Base-by-base conservation (phyloP, 2,888 invertebrate species). In the Eremobia ochroleuca region DNA sequence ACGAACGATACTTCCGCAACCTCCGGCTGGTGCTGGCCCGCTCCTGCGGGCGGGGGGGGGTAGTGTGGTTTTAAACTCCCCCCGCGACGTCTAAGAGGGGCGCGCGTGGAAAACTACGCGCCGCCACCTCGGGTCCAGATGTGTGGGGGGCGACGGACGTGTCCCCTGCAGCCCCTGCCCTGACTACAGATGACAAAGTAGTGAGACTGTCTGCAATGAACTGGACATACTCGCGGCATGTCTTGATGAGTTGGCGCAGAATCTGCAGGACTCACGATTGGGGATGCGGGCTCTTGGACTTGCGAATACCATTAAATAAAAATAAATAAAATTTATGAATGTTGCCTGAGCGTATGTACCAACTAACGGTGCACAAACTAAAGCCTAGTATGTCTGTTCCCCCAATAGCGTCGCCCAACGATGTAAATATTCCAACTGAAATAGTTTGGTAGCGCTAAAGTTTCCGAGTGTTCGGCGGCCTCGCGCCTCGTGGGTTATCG, bases 401-500 rank as follows among this genome's bases (percentile, higher is more conserved):
- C 59, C 18, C 28, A 34, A 49, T 18, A 52, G 28, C 52, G 31
- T 34, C 46, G 6, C 25, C 6, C 13, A 31, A 61, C 37, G 15
- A 67, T 55, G 58, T 64, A 67, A 74, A 65, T 75, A 72, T 65
- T 73, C 52, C 58, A 70, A 68, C n/a, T 67, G 34, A 31, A 66
- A 81, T 62, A 67, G 77, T 85, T 62, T 46, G 65, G 70, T 71
- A 43, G 69, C 65, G 82, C 70, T 80, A 40, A 66, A 81, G 85
- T 70, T 59, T 52, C 71, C 79, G 59, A 79, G 77, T 78, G 76
- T 59, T 77, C 84, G 77, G 79, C 73, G 87, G 87, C 83, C 83
- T 88, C 89, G 85, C 82, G 70, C 89, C n/a, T n/a, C n/a, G n/a
- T n/a, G 93, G 93, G 92, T 93, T 93, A 94, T 94, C 94, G 92